A percentile compares a stretch with the other conserved stretches of the same genome.
Conservation (phyloP, 1,140 invertebrate species). For the Pachypeltis micranthus region DNA sequence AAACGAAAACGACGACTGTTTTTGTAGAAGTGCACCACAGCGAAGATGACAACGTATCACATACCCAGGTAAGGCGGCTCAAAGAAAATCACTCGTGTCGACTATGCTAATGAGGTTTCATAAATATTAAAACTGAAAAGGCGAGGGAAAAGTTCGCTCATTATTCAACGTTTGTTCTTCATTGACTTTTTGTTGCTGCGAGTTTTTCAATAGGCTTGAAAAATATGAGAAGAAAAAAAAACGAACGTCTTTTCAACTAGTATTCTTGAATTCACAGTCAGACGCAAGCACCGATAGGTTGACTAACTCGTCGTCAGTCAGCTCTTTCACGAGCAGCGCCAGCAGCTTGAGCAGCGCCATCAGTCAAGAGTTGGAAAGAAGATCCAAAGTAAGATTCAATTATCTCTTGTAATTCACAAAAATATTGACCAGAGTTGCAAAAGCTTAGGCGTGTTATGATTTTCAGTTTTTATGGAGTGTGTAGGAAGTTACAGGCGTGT, state of each 20-base stretch:
- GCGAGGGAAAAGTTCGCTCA: too few relatives aligned
- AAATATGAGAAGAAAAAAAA: too few relatives aligned
- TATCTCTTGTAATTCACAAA: too few relatives aligned
- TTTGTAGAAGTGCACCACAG: constrained; percentile 33
- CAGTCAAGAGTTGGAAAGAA: constrained; percentile 47
- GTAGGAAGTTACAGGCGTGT: too few relatives aligned
- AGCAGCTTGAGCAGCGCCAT: constrained; percentile 38
- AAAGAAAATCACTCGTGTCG: neutral
- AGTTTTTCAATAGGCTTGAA: too few relatives aligned
- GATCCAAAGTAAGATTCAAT: constrained; percentile 43
- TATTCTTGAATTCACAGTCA: constrained; percentile 15
- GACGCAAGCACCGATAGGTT: constrained; percentile 21
- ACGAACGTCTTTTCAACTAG: too few relatives aligned
- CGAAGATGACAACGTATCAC: constrained; percentile 24
- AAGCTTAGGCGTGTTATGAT: too few relatives aligned
- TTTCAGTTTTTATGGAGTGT: too few relatives aligned
- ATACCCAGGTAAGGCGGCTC: constrained; percentile 18
- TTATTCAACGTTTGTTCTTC: too few relatives aligned
- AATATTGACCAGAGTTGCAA: too few relatives aligned
- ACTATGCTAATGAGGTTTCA: neutral
- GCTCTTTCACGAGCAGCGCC: constrained; percentile 26
- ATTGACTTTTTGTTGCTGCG: too few relatives aligned
- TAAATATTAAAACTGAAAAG: constrained; percentile 5
- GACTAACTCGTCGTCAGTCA: constrained; percentile 26
- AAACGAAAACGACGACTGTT: constrained; percentile 29